phyloP scores from a whole-genome alignment of 2,113 vertebrate genomes.

The Percopsis transmontana region DNA sequence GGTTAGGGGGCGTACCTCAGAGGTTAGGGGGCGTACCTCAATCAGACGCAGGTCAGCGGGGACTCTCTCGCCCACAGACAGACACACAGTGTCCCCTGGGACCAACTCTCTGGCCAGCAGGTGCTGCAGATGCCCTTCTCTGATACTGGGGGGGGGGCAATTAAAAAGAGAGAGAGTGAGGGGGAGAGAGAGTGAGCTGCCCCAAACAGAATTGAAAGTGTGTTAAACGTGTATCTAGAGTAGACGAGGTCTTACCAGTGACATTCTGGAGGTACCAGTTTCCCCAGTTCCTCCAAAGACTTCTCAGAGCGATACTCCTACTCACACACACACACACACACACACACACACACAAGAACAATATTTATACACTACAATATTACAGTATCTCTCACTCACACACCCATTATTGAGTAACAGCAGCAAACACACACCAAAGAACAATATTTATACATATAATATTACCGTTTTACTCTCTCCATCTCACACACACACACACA shows the following conservation, averaged over 20 bases:
- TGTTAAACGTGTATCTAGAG: background rate
- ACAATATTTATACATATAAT: background rate
- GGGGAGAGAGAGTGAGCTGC: background rate
- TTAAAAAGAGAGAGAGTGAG: background rate
- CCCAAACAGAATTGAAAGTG: background rate
- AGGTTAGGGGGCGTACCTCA: conserved; percentile 78
- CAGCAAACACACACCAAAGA: background rate
- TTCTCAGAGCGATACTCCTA: conserved; percentile 99
- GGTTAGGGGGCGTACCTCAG: too few species aligned
- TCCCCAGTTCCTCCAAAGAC: conserved; percentile 93
- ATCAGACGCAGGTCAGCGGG: conserved; percentile 94
- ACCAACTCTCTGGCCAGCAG: conserved; percentile 93
- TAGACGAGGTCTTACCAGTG: conserved; percentile 86
- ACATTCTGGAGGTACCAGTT: conserved; percentile 96
- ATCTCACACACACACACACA: background rate
- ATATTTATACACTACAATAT: background rate
- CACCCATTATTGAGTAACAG: background rate
- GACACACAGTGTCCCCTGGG: conserved; percentile 94
- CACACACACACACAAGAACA: background rate
- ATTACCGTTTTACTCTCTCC: background rate
- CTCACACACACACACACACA: conserved; percentile 14
- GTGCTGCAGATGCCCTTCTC: conserved; percentile 89
- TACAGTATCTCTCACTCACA: background rate
- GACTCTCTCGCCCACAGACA: conserved; percentile 94
- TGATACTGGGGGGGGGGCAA: conserved; percentile 74